phyloP scores from a whole-genome alignment of 2,797 vertebrate genomes.

The Melanotaenia nigrans region DNA sequence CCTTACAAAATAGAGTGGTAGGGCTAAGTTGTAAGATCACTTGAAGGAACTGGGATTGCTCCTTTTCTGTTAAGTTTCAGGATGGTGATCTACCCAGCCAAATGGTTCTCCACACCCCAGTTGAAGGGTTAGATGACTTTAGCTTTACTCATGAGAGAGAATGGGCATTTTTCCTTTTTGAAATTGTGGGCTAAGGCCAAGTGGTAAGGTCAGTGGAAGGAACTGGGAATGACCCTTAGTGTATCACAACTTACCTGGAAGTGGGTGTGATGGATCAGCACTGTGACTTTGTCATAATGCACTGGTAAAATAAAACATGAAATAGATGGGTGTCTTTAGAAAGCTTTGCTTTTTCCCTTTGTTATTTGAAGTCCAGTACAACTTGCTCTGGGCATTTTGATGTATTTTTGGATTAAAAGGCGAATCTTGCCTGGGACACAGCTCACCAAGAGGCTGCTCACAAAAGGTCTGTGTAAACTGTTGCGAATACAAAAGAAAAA shows the following conservation, averaged over 20 bases:
- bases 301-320: slow-evolving; percentile 56
- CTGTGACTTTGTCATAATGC: slow-evolving; percentile 40
- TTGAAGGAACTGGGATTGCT: no score
- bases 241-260: slow-evolving; percentile 32
- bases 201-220: no score
- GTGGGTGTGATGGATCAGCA: slow-evolving; percentile 34
- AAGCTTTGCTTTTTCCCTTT: slow-evolving; percentile 25
- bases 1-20: no score
- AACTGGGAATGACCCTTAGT: slow-evolving; percentile 41
- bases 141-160: no score
- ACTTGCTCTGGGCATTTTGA: slow-evolving; percentile 41
- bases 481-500: slow-evolving; percentile 29
- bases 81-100: no score
- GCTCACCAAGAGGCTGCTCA: slow-evolving; percentile 34
- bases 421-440: slow-evolving; percentile 41
- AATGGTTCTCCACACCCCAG: no score
- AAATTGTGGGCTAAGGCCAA: no score
- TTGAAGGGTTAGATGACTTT: no score
- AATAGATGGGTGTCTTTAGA: slow-evolving; percentile 51
- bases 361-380: slow-evolving; percentile 50
- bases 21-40: no score
- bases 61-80: no score
- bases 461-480: slow-evolving; percentile 7
- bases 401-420: slow-evolving; percentile 51
- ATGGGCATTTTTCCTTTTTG: no score